These are phyloP conservation scores for Sardinella longiceps DNA, from an alignment of 2,797 vertebrate genomes.

Conservation along the genomic window DNA sequence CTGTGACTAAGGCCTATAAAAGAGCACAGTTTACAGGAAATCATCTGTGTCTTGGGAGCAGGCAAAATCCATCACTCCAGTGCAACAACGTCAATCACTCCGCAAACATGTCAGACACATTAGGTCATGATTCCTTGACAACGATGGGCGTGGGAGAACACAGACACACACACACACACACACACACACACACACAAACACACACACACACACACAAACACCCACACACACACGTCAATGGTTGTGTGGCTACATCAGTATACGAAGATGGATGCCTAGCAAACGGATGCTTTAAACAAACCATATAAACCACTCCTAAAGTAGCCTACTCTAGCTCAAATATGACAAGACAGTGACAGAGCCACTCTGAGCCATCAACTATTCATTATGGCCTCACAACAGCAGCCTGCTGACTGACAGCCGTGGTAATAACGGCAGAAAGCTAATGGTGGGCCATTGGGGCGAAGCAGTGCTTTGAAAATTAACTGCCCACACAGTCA, in stretches of 20 bases:
- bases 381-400: not conserved
- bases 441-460: not conserved
- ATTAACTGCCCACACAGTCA: not conserved
- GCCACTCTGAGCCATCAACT: not conserved
- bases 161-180: not conserved
- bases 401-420: not conserved
- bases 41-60: not conserved
- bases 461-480: not conserved
- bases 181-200: no score
- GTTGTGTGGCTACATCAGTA: not conserved
- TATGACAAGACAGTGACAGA: not conserved
- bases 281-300: not conserved
- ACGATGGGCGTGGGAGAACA: not conserved
- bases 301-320: not conserved
- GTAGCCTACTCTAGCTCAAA: not conserved
- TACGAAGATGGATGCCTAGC: not conserved
- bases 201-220: not conserved
- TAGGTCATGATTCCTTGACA: not conserved
- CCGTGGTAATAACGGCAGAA: not conserved
- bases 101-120: not conserved
- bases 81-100: not conserved
- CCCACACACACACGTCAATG: not conserved
- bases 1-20: conserved; percentile 9
- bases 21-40: not conserved
- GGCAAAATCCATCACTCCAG: not conserved